phyloP scores from a whole-genome alignment of 1,140 invertebrate species.

The Sycophila sp. region DNA sequence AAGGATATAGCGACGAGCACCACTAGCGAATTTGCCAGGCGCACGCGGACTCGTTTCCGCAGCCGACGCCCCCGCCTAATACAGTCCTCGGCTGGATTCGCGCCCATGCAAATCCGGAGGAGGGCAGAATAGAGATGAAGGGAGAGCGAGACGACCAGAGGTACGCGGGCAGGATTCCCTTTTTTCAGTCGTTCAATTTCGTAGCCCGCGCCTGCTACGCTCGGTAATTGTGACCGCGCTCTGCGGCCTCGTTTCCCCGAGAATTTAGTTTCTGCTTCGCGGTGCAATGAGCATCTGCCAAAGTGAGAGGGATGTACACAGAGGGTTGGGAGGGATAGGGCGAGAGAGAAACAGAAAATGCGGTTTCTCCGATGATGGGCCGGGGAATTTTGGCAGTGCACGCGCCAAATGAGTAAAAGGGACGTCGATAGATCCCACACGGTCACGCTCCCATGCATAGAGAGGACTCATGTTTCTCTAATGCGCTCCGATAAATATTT shows the following conservation, averaged over 20 bases:
- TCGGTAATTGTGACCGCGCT: constrained; percentile 60
- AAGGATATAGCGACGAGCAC: no score
- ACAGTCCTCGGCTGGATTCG: no score
- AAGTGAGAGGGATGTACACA: background rate
- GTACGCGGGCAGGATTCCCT: constrained; percentile 1
- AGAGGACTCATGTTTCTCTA: constrained; percentile 65
- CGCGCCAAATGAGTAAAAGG: constrained; percentile 43
- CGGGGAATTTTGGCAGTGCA: constrained; percentile 31
- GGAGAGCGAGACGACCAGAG: background rate
- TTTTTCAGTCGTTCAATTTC: constrained; percentile 51
- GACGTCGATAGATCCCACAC: constrained; percentile 54
- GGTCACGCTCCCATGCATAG: constrained; percentile 62
- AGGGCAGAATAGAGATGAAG: no score
- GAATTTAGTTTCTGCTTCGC: constrained; percentile 59
- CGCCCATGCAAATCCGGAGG: no score
- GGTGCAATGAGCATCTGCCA: constrained; percentile 39
- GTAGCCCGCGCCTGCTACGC: constrained; percentile 36
- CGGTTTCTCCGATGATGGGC: constrained; percentile 23
- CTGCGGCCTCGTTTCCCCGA: constrained; percentile 53
- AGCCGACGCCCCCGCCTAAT: no score
- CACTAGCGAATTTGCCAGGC: no score
- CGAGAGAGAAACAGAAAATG: constrained; percentile 29
- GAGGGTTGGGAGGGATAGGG: constrained; percentile 6
- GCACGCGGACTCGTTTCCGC: no score
- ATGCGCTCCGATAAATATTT: constrained; percentile 65